Evolutionary conservation across 1,140 invertebrate species (phyloP), one percentile per base, ranked within the genome.

Genomic region (Ceratina australensis): DNA sequence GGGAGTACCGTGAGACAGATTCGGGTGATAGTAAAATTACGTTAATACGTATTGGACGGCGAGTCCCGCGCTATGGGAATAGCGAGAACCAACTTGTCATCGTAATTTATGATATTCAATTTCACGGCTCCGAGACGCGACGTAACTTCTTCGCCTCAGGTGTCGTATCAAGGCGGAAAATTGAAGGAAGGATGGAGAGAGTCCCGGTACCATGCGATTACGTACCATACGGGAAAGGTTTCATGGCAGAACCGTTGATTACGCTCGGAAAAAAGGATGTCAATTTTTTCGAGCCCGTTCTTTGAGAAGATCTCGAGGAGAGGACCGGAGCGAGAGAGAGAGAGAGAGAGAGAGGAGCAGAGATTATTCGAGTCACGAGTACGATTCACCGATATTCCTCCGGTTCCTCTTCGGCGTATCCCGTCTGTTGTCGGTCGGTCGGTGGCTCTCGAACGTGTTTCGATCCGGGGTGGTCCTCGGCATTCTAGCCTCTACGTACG

Each of bases 291-390:
- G 8, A 42, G 0, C 10, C 33, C 33, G 33, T 42, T 10, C 33
- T 42, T 42, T 42, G 33, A 42, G 33, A 42, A 42, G 5, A 7
- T 42, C 33, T 42, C 33, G 5, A 42, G 33, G 10, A 10, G 60
- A 50, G 28, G 28, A 72, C 42, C 68, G 16, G 52, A 24, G 20
- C 22, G 66, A 0, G 26, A n/a, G n/a, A n/a, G n/a, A n/a, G n/a
- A n/a, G n/a, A n/a, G n/a, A n/a, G 52, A 76, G 72, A n/a, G 13
- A 20, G 26, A 57, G 4, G 13, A 20, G 8, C 54, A 8, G 18
- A 16, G 52, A 63, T 72, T 82, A 84, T 85, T 85, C 80, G 52
- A 76, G 83, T 85, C 80, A 82, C 83, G 83, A 72, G 59, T 73
- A 74, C 33, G 68, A 79, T 85, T 85, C 69, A 67, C 80, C 60